These are phyloP conservation scores for Campoletis raptor DNA, from an alignment of 2,888 invertebrate genomes.

Conservation along the genomic window DNA sequence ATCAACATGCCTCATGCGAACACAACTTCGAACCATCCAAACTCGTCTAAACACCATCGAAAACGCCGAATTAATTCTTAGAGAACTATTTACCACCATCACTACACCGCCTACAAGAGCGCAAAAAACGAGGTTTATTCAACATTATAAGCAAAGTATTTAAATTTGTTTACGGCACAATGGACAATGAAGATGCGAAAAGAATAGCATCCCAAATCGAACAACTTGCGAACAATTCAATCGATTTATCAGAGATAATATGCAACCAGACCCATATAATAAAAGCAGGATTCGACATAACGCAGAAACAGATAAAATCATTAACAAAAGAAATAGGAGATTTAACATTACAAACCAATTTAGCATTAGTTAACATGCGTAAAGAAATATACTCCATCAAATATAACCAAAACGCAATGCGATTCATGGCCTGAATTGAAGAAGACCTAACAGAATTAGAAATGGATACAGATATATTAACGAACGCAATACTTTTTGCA, in stretches of 20 bases:
- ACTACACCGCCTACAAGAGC: neutral
- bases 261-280: conserved; percentile 56
- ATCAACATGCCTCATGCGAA: no score
- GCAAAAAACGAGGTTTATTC: conserved; percentile 16
- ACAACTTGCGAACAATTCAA: conserved; percentile 14
- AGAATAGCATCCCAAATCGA: no score
- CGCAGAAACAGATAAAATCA: conserved; percentile 30
- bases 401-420: neutral
- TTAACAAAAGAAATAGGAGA: neutral
- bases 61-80: conserved; percentile 5
- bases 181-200: no score
- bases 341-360: neutral
- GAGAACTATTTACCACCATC: conserved; percentile 26
- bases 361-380: neutral
- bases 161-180: no score
- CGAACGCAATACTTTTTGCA: no score
- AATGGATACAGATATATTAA: no score
- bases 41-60: conserved; percentile 4
- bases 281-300: conserved; percentile 43
- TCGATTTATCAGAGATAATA: conserved; percentile 30
- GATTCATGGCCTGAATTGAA: neutral
- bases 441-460: conserved; percentile 32
- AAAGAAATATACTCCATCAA: neutral
- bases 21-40: no score
- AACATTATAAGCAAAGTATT: conserved; percentile 26